Conservation (phyloP, 2,797 vertebrate species). For the Gallinago solitaria region DNA sequence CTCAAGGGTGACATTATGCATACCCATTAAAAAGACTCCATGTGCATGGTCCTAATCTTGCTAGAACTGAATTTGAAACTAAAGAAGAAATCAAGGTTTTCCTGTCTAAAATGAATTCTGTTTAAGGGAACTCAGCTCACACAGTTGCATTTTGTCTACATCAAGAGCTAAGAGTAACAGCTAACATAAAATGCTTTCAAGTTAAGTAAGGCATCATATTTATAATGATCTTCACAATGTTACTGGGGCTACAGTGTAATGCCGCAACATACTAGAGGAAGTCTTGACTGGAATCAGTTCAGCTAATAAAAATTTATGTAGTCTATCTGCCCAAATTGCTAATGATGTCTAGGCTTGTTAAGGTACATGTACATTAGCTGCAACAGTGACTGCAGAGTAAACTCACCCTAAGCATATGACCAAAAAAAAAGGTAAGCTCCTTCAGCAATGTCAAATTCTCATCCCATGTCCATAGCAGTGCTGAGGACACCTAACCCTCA, state of each 20-base stretch:
- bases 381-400: neutral
- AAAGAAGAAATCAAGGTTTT: neutral
- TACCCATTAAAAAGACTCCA: neutral
- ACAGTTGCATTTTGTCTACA: neutral
- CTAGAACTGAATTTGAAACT: neutral
- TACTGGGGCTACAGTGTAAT: neutral
- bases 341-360: neutral
- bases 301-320: neutral
- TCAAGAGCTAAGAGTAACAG: slow-evolving; percentile 7
- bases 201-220: neutral
- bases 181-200: neutral
- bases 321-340: neutral
- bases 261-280: neutral
- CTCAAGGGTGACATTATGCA: neutral
- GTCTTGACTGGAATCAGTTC: neutral
- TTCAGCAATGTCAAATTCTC: neutral
- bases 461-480: neutral
- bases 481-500: neutral
- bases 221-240: neutral
- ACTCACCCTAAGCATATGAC: neutral
- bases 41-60: neutral
- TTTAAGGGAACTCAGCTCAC: neutral
- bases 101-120: neutral
- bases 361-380: neutral
- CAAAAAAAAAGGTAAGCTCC: neutral